Percentiles rank a stretch among this genome's conserved stretches.
phyloP scores from a whole-genome alignment of 2,797 vertebrate genomes.

The Gila robusta region DNA sequence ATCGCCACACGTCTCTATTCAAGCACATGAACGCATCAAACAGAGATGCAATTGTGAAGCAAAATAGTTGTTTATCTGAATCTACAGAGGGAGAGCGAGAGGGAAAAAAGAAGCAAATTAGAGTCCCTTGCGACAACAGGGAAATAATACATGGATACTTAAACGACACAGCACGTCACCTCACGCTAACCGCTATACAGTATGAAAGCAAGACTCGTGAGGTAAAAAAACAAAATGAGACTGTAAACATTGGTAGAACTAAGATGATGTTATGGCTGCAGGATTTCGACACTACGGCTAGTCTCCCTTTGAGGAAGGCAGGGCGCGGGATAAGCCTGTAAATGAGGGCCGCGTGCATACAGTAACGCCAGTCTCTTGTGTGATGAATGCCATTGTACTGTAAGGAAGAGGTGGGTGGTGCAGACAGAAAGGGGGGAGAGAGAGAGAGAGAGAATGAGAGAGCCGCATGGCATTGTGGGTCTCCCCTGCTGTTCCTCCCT shows the following conservation, averaged over 20 bases:
- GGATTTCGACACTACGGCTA: constrained; percentile 42
- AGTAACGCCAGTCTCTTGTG: constrained; percentile 48
- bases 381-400: constrained; percentile 64
- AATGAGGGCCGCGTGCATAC: constrained; percentile 57
- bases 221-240: constrained; percentile 29
- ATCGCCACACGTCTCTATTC: constrained; percentile 57
- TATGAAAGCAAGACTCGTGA: constrained; percentile 25
- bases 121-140: constrained; percentile 31
- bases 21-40: constrained; percentile 60
- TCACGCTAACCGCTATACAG: neutral
- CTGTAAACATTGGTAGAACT: constrained; percentile 51
- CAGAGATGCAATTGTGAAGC: constrained; percentile 57
- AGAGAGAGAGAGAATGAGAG: constrained; percentile 47
- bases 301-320: constrained; percentile 46
- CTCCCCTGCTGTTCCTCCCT: constrained; percentile 66
- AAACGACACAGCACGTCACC: constrained; percentile 10
- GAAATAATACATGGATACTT: constrained; percentile 26
- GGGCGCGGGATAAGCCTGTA: constrained; percentile 43
- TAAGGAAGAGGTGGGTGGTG: constrained; percentile 65
- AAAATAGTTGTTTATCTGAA: constrained; percentile 59
- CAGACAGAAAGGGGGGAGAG: constrained; percentile 37
- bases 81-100: constrained; percentile 36
- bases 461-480: constrained; percentile 64
- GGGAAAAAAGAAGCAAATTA: constrained; percentile 24
- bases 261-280: constrained; percentile 53